Evolutionary conservation across 2,797 vertebrate genomes (phyloP).

Genomic region (Tapera naevia): DNA sequence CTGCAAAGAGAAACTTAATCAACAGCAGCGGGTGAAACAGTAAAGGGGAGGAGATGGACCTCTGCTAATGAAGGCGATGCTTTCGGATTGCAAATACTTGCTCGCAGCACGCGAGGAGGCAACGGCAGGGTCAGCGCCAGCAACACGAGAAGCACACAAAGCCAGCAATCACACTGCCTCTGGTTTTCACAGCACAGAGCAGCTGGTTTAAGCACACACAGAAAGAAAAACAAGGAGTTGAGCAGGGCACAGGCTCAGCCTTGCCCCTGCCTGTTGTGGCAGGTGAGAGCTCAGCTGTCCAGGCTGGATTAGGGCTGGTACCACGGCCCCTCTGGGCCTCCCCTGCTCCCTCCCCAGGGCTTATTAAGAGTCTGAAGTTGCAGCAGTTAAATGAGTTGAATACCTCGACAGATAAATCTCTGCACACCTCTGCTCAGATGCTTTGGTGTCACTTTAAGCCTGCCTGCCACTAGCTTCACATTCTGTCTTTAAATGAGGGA

Average conservation of each 20-base stretch:
- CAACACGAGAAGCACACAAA: accelerated
- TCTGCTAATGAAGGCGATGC: conserved; percentile 8
- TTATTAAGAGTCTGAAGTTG: background rate
- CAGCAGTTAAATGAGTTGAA: background rate
- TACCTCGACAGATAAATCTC: background rate
- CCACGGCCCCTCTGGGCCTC: accelerated
- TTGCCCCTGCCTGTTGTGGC: accelerated
- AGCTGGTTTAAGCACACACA: accelerated
- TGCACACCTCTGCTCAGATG: background rate
- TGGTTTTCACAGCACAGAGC: background rate
- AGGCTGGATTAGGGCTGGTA: background rate
- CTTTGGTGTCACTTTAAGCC: background rate
- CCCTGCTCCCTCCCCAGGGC: background rate
- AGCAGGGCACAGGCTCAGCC: background rate
- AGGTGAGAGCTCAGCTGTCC: background rate
- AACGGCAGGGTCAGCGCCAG: background rate
- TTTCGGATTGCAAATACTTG: background rate
- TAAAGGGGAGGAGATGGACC: conserved; percentile 30
- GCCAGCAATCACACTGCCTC: accelerated
- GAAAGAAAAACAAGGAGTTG: background rate
- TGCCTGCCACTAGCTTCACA: background rate
- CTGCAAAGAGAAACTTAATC: conserved; percentile 51
- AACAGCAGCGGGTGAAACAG: conserved; percentile 18
- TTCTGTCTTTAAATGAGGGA: background rate
- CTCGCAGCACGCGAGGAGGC: background rate